These are phyloP conservation scores for Scatophagus argus DNA, from an alignment of 2,113 vertebrate genomes.

Conservation along the genomic window DNA sequence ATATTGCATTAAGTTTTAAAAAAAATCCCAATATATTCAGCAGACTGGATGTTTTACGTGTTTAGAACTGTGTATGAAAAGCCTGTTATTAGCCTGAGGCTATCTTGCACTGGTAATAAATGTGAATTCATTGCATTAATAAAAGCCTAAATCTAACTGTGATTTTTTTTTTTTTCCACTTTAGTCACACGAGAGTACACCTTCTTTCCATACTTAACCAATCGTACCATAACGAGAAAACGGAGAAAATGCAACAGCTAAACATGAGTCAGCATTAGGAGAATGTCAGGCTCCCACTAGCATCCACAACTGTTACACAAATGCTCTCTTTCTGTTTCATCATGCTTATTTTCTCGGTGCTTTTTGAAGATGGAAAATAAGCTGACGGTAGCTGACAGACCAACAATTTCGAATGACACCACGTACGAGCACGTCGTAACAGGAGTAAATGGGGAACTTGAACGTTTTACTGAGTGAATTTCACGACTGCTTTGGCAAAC, in stretches of 20 bases:
- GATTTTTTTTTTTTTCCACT: slow-evolving; percentile 28
- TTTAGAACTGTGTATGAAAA: not conserved
- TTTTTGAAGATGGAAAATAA: slow-evolving; percentile 21
- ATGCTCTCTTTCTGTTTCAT: not conserved
- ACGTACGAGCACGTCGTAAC: slow-evolving; percentile 9
- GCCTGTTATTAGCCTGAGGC: not conserved
- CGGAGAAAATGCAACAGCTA: slow-evolving; percentile 17
- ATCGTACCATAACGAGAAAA: not conserved
- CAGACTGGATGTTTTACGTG: not conserved
- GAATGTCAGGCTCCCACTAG: slow-evolving; percentile 45
- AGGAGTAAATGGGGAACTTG: slow-evolving; percentile 16
- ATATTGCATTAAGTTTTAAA: not conserved
- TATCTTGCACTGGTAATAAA: not conserved
- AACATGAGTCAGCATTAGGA: slow-evolving; percentile 61
- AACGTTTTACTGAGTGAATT: slow-evolving; percentile 19
- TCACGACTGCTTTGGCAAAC: slow-evolving; percentile 24
- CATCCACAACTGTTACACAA: slow-evolving; percentile 35
- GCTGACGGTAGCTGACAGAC: not conserved
- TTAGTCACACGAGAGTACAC: slow-evolving; percentile 1
- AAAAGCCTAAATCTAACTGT: not conserved
- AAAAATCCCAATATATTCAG: not conserved
- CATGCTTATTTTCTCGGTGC: not conserved
- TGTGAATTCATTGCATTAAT: slow-evolving; percentile 20
- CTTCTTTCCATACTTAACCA: slow-evolving; percentile 13
- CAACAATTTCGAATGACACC: not conserved